These are phyloP conservation scores for Oostethus manadensis DNA, from an alignment of 2,113 vertebrate genomes.

Conservation along the genomic window DNA sequence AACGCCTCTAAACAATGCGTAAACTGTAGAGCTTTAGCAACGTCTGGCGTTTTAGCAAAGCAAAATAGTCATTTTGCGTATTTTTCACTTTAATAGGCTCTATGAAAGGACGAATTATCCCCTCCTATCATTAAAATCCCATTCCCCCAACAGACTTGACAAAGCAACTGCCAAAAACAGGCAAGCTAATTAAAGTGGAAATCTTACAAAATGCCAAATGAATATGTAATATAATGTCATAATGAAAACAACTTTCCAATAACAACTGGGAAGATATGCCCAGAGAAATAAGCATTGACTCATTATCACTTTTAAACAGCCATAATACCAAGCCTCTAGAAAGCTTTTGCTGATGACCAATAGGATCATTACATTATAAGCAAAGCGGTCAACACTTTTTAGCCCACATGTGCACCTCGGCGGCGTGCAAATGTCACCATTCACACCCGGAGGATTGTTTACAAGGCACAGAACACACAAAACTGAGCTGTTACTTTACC, in stretches of 20 bases:
- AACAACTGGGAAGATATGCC: neutral
- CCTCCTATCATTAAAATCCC: conserved; percentile 32
- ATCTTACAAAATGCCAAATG: conserved; percentile 26
- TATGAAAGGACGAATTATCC: conserved; percentile 31
- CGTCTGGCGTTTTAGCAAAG: conserved; percentile 24
- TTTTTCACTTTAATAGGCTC: conserved; percentile 37
- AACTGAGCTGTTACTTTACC: conserved; percentile 40
- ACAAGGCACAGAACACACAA: conserved; percentile 35
- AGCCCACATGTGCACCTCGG: conserved; percentile 5
- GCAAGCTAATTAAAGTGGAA: conserved; percentile 35
- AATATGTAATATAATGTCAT: conserved; percentile 15
- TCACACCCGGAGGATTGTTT: conserved; percentile 22
- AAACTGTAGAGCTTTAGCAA: conserved; percentile 10
- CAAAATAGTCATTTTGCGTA: conserved; percentile 13
- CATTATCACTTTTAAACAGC: conserved; percentile 15
- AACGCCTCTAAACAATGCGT: conserved; percentile 18
- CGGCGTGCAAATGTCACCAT: conserved; percentile 25
- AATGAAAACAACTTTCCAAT: neutral
- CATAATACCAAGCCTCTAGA: conserved; percentile 12
- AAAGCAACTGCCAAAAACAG: conserved; percentile 18
- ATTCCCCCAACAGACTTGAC: conserved; percentile 32
- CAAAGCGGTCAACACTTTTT: conserved; percentile 18
- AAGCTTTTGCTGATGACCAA: neutral
- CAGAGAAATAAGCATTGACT: conserved; percentile 13
- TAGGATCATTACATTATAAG: conserved; percentile 4